Evolutionary conservation across 2,113 vertebrate genomes (phyloP).

Genomic region (Strix uralensis): DNA sequence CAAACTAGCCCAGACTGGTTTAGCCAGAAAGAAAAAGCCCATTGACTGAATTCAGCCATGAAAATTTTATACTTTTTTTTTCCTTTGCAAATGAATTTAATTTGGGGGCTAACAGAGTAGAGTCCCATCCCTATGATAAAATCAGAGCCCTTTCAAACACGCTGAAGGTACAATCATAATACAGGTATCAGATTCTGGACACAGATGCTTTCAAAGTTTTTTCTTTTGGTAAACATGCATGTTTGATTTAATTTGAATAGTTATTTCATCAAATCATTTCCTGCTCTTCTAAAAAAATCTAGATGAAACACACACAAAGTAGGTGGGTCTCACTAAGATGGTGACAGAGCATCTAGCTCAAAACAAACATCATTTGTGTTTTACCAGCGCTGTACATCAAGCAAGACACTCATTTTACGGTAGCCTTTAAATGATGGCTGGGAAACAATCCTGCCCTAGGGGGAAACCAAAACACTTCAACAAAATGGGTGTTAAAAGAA

Average conservation of each 20-base stretch:
- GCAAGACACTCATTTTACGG: not conserved
- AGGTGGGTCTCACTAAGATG: accelerated
- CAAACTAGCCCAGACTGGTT: not conserved
- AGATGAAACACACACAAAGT: not conserved
- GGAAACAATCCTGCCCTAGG: not conserved
- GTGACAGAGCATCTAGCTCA: not conserved
- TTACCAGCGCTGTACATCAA: not conserved
- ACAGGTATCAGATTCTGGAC: not conserved
- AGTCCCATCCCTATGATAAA: not conserved
- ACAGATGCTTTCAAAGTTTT: not conserved
- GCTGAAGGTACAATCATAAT: not conserved
- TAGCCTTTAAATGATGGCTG: not conserved
- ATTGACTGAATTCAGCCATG: not conserved
- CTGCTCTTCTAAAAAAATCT: not conserved
- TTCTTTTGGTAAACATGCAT: not conserved
- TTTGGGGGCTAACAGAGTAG: not conserved
- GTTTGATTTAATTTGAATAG: not conserved
- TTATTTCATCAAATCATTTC: not conserved
- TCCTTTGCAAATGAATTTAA: not conserved
- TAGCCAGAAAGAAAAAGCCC: not conserved
- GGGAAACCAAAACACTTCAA: not conserved
- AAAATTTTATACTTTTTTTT: not conserved
- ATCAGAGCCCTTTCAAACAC: not conserved
- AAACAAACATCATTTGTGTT: not conserved
- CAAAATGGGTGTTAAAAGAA: not conserved